Evolutionary conservation across 2,113 vertebrate species (phyloP).

Genomic region (Rhombomys opimus): DNA sequence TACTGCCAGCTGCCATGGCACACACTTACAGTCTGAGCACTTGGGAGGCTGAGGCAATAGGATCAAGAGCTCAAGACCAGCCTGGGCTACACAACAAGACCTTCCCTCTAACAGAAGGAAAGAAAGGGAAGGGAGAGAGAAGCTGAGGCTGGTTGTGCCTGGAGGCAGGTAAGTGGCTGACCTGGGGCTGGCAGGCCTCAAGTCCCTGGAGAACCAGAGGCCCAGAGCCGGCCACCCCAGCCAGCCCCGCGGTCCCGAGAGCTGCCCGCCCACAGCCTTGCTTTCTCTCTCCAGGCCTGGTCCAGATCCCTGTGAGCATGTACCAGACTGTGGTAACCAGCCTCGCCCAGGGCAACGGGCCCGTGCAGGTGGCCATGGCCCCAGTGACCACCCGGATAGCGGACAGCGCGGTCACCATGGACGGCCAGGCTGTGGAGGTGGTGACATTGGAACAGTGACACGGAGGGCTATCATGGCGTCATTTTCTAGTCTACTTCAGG

Average conservation of each 20-base stretch:
- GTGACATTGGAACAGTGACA: constrained; percentile 98
- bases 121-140: background rate
- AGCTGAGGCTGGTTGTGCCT: background rate
- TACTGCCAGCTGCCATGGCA: background rate
- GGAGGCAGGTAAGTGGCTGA: background rate
- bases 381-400: constrained; percentile 95
- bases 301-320: constrained; percentile 99
- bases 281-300: constrained; percentile 89
- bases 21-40: background rate
- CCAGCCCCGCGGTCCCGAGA: background rate
- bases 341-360: constrained; percentile 97
- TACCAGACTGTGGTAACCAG: constrained; percentile 99
- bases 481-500: constrained; percentile 80
- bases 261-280: background rate
- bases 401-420: constrained; percentile 95
- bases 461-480: background rate
- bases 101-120: background rate
- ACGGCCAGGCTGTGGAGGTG: constrained; percentile 97
- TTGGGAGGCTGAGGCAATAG: background rate
- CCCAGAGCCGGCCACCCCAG: background rate
- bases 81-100: background rate
- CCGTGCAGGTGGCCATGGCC: constrained; percentile 98
- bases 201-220: background rate
- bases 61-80: background rate
- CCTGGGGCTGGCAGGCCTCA: background rate